Base-by-base conservation (phyloP, 2,888 invertebrate species). In the Tribolium freemani region DNA sequence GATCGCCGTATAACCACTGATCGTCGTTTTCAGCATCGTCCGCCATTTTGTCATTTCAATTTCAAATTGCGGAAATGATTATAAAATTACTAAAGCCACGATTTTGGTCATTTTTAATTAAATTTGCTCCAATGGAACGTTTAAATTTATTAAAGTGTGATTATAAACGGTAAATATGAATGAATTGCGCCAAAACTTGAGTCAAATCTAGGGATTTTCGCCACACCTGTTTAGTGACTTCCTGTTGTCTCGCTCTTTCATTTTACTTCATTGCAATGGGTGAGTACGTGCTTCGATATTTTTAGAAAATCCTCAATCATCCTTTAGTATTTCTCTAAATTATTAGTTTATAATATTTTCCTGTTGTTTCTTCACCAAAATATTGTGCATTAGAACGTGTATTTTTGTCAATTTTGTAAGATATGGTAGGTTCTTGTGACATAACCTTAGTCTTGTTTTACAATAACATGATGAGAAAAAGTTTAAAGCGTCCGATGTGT, bases 1-100 rank as follows among this genome's bases (percentile, higher is more conserved):
- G 94, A 53, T 94, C 95, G 13, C 96, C 96, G 82, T 96, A 96
- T 72, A 96, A 88, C 95, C 95, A 96, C 83, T 91, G 93, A 88
- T 96, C 96, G 84, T 96, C 96, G 86, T 93, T 94, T 85, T 92
- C 92, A 11, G 87, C 85, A 78, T 90, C 90, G 73, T 92, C 92
- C 79, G 91, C 90, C 91, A 91, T 91, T 85, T 87, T 60, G 30
- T 48, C 20, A 30, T 8, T 54, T 54, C 21, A 11, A 30, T 8
- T 54, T 54, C 21, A 11, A 54, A n/a, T 53, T 10, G 13, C 54
- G 31, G 11, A 11, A 11, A 38, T 2, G 9, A 31, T 31, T 31
- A 31, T 31, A 31, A 31, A 46, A 46, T 11, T 11, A 11, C 1
- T 46, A 46, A 46, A n/a, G n/a, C 46, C 8, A 1, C 3, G 6